Percentiles rank a stretch among this genome's conserved stretches.
Evolutionary conservation across 1,140 invertebrate genomes (phyloP).

Genomic region (Pseudomyrmex flavicornis): DNA sequence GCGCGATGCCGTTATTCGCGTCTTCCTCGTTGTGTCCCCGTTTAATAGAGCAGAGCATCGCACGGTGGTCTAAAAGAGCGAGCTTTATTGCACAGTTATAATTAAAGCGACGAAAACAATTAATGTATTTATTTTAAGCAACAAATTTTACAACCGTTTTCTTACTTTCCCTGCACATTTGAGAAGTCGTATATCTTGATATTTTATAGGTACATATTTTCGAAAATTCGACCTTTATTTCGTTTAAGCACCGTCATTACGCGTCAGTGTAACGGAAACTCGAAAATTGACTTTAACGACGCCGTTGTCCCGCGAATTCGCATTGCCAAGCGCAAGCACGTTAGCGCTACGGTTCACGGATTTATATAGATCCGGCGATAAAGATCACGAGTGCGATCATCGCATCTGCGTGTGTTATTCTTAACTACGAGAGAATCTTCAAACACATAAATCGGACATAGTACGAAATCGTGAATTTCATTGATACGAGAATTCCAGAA

Average conservation of each 20-base stretch:
- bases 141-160: not conserved
- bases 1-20: constrained; percentile 41
- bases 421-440: not conserved
- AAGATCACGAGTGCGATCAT: not conserved
- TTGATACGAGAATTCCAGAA: not conserved
- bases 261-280: constrained; percentile 26
- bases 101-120: constrained; percentile 34
- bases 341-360: constrained; percentile 15
- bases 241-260: not conserved
- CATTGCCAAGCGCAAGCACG: not conserved
- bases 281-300: constrained; percentile 41
- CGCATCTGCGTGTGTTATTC: not conserved
- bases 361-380: constrained; percentile 44
- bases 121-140: constrained; percentile 2
- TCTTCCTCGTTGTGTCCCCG: constrained; percentile 31
- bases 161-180: constrained; percentile 9
- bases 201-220: not conserved
- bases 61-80: not conserved
- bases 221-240: constrained; percentile 1
- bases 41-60: constrained; percentile 50
- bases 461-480: constrained; percentile 2
- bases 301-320: constrained; percentile 45
- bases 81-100: constrained; percentile 25
- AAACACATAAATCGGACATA: not conserved
- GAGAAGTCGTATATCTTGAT: not conserved